Percentiles rank a stretch among this genome's conserved stretches.
Evolutionary conservation across 2,888 invertebrate genomes (phyloP).

Genomic region (Ectemnius cavifrons): DNA sequence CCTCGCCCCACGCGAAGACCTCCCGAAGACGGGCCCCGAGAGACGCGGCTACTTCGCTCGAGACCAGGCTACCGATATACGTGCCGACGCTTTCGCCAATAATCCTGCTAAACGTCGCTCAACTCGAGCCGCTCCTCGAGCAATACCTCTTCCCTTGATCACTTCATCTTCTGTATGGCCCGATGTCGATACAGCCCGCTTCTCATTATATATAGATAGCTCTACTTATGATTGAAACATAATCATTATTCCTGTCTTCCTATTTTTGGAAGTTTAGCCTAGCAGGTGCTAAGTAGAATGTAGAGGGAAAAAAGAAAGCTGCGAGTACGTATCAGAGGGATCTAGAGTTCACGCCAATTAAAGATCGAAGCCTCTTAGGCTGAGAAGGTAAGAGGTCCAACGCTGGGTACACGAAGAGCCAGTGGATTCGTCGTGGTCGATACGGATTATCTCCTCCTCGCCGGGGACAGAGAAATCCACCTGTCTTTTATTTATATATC

Average conservation of each 20-base stretch:
- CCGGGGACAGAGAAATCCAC: slow-evolving; percentile 55
- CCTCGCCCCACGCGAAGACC: slow-evolving; percentile 78
- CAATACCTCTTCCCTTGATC: background rate
- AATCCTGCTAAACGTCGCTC: slow-evolving; percentile 20
- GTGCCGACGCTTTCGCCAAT: slow-evolving; percentile 35
- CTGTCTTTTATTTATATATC: slow-evolving; percentile 65
- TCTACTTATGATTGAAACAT: background rate
- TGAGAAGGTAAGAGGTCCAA: slow-evolving; percentile 43
- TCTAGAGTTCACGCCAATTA: background rate
- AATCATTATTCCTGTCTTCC: background rate
- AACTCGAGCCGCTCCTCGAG: background rate
- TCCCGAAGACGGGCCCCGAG: slow-evolving; percentile 67
- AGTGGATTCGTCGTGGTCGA: slow-evolving; percentile 44
- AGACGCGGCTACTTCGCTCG: slow-evolving; percentile 44
- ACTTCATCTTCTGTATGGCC: background rate
- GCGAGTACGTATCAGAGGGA: background rate
- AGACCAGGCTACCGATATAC: slow-evolving; percentile 29
- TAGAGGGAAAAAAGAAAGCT: background rate
- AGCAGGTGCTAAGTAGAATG: too few species aligned
- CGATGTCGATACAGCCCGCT: background rate
- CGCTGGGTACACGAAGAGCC: slow-evolving; percentile 41
- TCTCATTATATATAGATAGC: background rate
- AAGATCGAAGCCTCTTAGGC: slow-evolving; percentile 8
- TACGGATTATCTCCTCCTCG: slow-evolving; percentile 53
- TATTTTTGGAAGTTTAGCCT: too few species aligned